Base-by-base conservation (phyloP, 2,113 vertebrate genomes). In the Nesospiza acunhae region DNA sequence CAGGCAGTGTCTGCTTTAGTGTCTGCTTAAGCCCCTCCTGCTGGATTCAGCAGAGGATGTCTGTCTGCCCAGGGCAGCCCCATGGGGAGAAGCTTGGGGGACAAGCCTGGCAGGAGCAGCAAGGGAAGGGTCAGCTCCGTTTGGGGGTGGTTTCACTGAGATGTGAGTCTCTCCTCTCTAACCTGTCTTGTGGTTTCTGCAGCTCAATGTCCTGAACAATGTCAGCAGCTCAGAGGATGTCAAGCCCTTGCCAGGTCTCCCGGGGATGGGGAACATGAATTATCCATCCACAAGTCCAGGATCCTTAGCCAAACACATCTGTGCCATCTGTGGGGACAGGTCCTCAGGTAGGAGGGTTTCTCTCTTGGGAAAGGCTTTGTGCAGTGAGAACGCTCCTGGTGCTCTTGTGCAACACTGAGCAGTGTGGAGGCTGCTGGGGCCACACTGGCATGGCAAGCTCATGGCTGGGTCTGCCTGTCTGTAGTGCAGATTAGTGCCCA, bases 251-350 rank as follows among this genome's bases (percentile, higher is more conserved):
- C 97, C 98, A 0, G 98, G 98, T 87, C 98, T 99, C 46, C 97
- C 98, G 0, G 98, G 98, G 62, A 96, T 99, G 1, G 98, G 98
- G 73, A 98, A 97, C 96, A 97, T 99, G 98, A 99, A 97, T 96
- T 99, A 99, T 96, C 98, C 98, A 42, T 99, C 98, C 82, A 97
- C 97, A 28, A 99, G 99, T 86, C 99, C 99, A 0, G 98, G 98
- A 33, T 98, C 98, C 58, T 98, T 99, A 98, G 98, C 99, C 87
- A 99, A 99, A 93, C 99, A 99, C 98, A 99, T 99, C 97, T 99
- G 99, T 95, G 99, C 99, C 96, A 99, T 99, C 97, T 99, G 99
- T 59, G 99, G 99, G 76, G 99, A 99, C 96, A 98, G 99, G 56
- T 99, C 99, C 87, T 99, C 99, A 98, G 99, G 99, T 99, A 98